A percentile compares a stretch with the other conserved stretches of the same genome.
phyloP scores from a whole-genome alignment of 2,888 invertebrate genomes.

The Pseudoips prasinana region DNA sequence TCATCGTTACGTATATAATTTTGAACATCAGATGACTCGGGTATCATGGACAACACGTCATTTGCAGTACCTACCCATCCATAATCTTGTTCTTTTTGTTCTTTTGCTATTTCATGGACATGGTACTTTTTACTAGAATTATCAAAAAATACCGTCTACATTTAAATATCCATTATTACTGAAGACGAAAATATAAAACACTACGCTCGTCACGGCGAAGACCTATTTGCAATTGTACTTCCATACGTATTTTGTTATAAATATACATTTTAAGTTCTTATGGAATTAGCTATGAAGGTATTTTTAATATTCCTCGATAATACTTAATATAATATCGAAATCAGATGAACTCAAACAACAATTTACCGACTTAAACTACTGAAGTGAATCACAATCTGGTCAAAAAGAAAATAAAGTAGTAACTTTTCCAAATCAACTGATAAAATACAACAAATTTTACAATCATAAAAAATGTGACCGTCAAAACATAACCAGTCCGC shows the following conservation, averaged over 20 bases:
- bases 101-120: conserved; percentile 65
- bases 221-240: conserved; percentile 78
- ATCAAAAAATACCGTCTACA: conserved; percentile 71
- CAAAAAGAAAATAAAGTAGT: conserved; percentile 52
- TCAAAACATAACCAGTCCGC: conserved; percentile 74
- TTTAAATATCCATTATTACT: conserved; percentile 54
- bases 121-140: conserved; percentile 63
- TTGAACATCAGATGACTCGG: conserved; percentile 78
- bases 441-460: conserved; percentile 78
- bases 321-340: conserved; percentile 45
- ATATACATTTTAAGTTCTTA: conserved; percentile 65
- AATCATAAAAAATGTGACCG: conserved; percentile 74
- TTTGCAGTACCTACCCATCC: conserved; percentile 46
- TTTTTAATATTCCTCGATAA: conserved; percentile 48
- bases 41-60: conserved; percentile 55
- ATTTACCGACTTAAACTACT: conserved; percentile 56
- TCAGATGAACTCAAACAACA: conserved; percentile 61
- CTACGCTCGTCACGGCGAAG: conserved; percentile 56
- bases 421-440: conserved; percentile 68
- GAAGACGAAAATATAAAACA: conserved; percentile 60
- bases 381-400: conserved; percentile 62
- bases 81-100: conserved; percentile 50
- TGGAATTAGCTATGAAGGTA: conserved; percentile 60
- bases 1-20: conserved; percentile 82
- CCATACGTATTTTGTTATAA: conserved; percentile 79